Evolutionary conservation across 2,797 vertebrate species (phyloP).

Genomic region (Salarias fasciatus): DNA sequence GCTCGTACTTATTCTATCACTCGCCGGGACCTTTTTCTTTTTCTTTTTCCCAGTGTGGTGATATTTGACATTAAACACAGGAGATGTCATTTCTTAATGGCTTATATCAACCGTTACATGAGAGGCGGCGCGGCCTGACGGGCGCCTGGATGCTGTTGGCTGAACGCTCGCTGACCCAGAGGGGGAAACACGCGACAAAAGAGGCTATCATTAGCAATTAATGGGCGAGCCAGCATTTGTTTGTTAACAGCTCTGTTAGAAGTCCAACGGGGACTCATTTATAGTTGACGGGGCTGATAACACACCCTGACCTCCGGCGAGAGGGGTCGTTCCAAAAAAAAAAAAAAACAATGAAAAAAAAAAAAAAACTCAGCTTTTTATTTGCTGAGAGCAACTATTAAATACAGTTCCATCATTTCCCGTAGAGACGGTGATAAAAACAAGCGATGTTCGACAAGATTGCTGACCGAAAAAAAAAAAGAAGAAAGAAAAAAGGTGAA

Average conservation of each 20-base stretch:
- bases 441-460: slow-evolving; percentile 83
- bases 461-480: slow-evolving; percentile 75
- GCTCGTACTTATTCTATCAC: slow-evolving; percentile 34
- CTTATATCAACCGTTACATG: slow-evolving; percentile 31
- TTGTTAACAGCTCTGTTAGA: slow-evolving; percentile 82
- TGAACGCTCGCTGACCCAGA: slow-evolving; percentile 67
- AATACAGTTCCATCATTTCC: slow-evolving; percentile 81
- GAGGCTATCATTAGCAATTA: slow-evolving; percentile 82
- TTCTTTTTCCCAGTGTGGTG: slow-evolving; percentile 33
- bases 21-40: neutral
- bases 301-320: slow-evolving; percentile 59
- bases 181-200: slow-evolving; percentile 74
- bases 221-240: slow-evolving; percentile 79
- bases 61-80: slow-evolving; percentile 34
- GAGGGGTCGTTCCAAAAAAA: slow-evolving; percentile 49
- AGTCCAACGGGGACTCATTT: slow-evolving; percentile 78
- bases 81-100: slow-evolving; percentile 38
- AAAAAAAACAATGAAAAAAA: slow-evolving; percentile 34
- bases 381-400: slow-evolving; percentile 58
- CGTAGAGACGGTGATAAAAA: slow-evolving; percentile 72
- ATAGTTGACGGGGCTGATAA: slow-evolving; percentile 72
- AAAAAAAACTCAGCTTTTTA: slow-evolving; percentile 45
- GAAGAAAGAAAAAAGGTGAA: slow-evolving; percentile 76
- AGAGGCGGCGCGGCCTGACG: slow-evolving; percentile 45
- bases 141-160: slow-evolving; percentile 49